phyloP scores from a whole-genome alignment of 2,113 vertebrate genomes.

The Petrocephalus microphthalmus region DNA sequence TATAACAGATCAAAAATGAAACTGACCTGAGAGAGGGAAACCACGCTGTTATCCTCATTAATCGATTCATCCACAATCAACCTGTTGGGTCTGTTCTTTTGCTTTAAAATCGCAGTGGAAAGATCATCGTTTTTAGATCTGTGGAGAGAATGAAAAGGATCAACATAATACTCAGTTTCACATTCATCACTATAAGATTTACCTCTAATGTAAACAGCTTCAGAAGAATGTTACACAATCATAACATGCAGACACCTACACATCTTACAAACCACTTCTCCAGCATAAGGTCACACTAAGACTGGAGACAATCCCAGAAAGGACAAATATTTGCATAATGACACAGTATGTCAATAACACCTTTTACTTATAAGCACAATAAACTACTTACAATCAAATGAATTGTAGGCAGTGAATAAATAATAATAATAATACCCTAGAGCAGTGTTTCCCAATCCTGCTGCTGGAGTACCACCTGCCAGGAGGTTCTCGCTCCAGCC shows the following conservation, averaged over 20 bases:
- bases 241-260: neutral
- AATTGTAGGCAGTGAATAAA: neutral
- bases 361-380: neutral
- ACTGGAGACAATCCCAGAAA: neutral
- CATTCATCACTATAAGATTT: neutral
- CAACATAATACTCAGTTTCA: neutral
- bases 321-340: neutral
- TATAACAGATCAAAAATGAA: neutral
- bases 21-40: constrained; percentile 90
- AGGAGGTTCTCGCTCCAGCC: too few relatives aligned
- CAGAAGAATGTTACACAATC: neutral
- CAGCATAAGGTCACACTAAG: neutral
- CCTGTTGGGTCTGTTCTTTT: constrained; percentile 95
- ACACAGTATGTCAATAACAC: neutral
- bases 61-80: constrained; percentile 97
- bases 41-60: constrained; percentile 98
- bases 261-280: neutral
- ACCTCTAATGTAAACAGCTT: neutral
- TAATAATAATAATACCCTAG: neutral
- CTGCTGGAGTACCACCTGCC: too few relatives aligned
- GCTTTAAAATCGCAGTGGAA: constrained; percentile 95
- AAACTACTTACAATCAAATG: neutral
- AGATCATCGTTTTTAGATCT: constrained; percentile 94
- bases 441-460: neutral
- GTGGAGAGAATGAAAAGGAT: constrained; percentile 3